phyloP scores from a whole-genome alignment of 2,113 vertebrate genomes.

The Tonatia bakeri region DNA sequence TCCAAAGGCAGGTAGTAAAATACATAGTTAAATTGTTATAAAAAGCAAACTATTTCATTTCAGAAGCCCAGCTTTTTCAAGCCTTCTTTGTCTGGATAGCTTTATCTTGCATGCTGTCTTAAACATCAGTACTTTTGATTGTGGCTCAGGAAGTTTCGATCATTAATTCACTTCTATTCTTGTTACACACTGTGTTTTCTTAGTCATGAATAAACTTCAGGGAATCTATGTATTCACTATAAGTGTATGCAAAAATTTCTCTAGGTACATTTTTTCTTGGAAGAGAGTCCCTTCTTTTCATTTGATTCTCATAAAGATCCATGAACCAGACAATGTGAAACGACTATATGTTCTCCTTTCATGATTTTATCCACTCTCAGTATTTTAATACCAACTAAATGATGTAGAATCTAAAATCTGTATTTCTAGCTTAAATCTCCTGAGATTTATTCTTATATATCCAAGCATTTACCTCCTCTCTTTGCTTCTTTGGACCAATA shows the following conservation, averaged over 20 bases:
- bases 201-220: neutral
- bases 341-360: neutral
- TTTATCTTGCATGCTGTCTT: neutral
- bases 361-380: neutral
- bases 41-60: slow-evolving; percentile 41
- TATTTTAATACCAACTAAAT: neutral
- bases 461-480: neutral
- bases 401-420: neutral
- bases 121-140: neutral
- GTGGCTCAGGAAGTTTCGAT: neutral
- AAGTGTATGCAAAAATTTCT: neutral
- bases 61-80: neutral
- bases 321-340: neutral
- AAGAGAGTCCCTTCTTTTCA: neutral
- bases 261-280: neutral
- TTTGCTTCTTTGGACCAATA: neutral
- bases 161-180: neutral
- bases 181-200: neutral
- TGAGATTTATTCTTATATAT: neutral
- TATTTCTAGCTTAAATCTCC: neutral
- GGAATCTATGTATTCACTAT: neutral
- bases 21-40: slow-evolving; percentile 32
- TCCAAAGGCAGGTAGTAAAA: slow-evolving; percentile 33
- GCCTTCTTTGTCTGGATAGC: neutral
- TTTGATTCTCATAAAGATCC: neutral